Evolutionary conservation across 2,797 vertebrate species (phyloP).

Genomic region (Pagetopsis macropterus): DNA sequence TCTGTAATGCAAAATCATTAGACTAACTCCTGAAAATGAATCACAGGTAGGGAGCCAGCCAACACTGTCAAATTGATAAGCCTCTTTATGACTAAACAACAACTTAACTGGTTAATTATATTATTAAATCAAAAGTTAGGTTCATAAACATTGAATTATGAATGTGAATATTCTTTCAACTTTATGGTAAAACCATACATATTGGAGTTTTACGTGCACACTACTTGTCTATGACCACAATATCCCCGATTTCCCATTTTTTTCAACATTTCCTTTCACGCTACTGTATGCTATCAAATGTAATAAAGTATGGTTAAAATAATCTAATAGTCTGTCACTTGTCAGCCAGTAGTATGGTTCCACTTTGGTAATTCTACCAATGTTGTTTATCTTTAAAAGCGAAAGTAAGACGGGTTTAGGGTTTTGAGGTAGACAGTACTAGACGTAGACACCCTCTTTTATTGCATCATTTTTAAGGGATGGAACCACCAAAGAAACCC

Average conservation of each 20-base stretch:
- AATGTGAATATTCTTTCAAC: not conserved
- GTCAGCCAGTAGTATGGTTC: not conserved
- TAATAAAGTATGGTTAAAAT: not conserved
- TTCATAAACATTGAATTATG: not conserved
- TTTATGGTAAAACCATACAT: not conserved
- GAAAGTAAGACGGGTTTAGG: not conserved
- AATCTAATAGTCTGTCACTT: not conserved
- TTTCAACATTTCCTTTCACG: not conserved
- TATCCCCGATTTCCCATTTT: not conserved
- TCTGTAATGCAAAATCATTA: not conserved
- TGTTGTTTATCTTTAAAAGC: not conserved
- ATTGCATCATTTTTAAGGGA: not conserved
- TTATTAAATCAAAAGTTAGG: not conserved
- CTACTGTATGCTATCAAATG: not conserved
- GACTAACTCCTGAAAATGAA: not conserved
- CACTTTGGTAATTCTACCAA: not conserved
- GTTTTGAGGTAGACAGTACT: not conserved
- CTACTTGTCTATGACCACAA: not conserved
- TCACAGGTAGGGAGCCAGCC: not conserved
- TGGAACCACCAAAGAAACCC: slow-evolving; percentile 1
- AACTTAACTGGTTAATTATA: not conserved
- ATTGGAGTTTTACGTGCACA: not conserved
- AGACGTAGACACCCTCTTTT: not conserved
- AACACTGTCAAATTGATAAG: not conserved
- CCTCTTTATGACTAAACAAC: not conserved